Percentiles rank a stretch among this genome's conserved stretches.
Conservation (phyloP, 2,888 invertebrate genomes). For the Conops quadrifasciatus region DNA sequence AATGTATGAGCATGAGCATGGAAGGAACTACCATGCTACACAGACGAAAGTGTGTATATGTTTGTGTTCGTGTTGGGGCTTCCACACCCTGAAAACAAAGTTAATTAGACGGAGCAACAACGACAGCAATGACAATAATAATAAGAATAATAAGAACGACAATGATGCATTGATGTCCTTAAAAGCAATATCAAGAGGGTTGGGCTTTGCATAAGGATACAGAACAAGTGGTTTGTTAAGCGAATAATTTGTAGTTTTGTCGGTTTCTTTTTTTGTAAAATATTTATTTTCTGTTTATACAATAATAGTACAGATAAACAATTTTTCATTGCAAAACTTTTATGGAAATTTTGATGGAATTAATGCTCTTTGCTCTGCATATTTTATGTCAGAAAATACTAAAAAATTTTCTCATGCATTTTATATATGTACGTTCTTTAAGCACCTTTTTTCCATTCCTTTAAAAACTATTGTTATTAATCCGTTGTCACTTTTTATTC, state of each 20-base stretch:
- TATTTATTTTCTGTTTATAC: background rate
- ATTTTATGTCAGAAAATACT: too few relatives aligned
- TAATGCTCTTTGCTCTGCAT: background rate
- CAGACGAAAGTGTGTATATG: constrained; percentile 1
- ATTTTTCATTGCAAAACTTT: background rate
- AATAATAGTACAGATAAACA: too few relatives aligned
- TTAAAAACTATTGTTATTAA: constrained; percentile 33
- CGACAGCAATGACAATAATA: background rate
- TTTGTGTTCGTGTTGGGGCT: background rate
- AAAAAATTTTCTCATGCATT: too few relatives aligned
- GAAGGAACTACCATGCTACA: background rate
- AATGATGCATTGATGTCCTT: background rate
- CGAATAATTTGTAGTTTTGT: background rate
- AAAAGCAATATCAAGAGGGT: background rate
- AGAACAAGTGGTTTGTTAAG: constrained; percentile 12
- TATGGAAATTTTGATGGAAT: background rate
- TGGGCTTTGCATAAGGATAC: background rate
- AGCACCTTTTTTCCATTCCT: constrained; percentile 44
- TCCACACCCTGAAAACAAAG: constrained; percentile 40
- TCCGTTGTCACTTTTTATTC: constrained; percentile 30
- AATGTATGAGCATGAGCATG: background rate
- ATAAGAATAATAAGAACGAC: background rate
- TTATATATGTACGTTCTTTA: too few relatives aligned
- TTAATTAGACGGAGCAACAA: constrained; percentile 36
- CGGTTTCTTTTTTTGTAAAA: constrained; percentile 1